Conservation (phyloP, 2,113 vertebrate genomes). For the Pedetes capensis region DNA sequence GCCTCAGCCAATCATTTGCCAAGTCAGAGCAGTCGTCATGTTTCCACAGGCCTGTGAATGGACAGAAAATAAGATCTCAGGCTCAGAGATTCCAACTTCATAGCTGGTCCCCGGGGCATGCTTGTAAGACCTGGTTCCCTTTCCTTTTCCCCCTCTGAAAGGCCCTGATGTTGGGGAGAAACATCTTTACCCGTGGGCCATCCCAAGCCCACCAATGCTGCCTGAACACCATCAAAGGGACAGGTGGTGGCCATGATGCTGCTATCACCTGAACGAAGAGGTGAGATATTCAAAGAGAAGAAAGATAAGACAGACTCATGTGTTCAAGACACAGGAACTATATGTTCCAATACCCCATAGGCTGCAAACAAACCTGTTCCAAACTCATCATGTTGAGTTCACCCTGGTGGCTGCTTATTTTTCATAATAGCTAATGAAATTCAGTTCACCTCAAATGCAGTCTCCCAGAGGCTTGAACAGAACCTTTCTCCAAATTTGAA, state of each 20-base stretch:
- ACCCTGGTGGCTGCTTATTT: background rate
- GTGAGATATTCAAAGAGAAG: background rate
- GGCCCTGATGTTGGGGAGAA: background rate
- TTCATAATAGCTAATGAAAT: constrained; percentile 1
- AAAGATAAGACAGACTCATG: background rate
- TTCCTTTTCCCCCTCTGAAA: background rate
- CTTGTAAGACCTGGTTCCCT: background rate
- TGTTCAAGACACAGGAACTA: background rate
- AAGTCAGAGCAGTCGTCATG: background rate
- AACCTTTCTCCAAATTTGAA: background rate
- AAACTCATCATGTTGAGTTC: background rate
- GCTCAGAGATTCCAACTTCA: fast-evolving
- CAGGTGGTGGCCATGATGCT: background rate
- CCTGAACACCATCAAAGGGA: background rate
- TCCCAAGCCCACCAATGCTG: background rate
- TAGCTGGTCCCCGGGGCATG: background rate
- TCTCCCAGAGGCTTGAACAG: background rate
- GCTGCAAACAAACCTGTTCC: background rate
- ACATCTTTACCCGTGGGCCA: background rate
- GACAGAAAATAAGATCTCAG: background rate
- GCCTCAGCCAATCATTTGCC: fast-evolving
- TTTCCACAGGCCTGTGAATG: background rate
- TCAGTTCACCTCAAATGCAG: background rate
- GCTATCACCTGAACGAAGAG: background rate
- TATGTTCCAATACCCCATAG: background rate